Conservation (phyloP, 2,888 invertebrate species). For the Mystacides longicornis region DNA sequence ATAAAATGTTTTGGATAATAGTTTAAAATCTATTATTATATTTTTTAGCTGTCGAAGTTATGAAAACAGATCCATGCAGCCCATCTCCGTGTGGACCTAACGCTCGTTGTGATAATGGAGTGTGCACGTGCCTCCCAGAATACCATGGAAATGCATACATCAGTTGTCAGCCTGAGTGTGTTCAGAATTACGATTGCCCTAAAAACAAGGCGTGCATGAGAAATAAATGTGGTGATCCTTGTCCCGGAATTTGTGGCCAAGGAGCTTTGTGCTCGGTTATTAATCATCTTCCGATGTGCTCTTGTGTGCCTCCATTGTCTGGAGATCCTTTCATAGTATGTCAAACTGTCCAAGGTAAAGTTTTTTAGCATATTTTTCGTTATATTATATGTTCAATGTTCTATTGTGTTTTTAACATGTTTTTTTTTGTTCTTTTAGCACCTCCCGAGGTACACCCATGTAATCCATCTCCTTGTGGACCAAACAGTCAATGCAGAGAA, state of each 20-base stretch:
- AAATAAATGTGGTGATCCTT: constrained; percentile 69
- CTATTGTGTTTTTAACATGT: background rate
- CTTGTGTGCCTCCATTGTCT: constrained; percentile 61
- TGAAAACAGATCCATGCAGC: constrained; percentile 47
- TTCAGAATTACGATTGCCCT: constrained; percentile 64
- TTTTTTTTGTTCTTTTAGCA: constrained; percentile 2
- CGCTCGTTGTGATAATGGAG: constrained; percentile 50
- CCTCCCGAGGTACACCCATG: constrained; percentile 40
- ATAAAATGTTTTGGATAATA: background rate
- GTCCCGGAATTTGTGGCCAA: constrained; percentile 63
- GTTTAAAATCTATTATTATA: constrained; percentile 1
- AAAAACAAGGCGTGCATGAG: constrained; percentile 63
- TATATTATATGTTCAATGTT: background rate
- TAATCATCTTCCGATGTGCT: constrained; percentile 72
- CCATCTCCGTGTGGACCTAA: constrained; percentile 63
- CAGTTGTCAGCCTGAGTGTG: constrained; percentile 72
- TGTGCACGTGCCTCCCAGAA: constrained; percentile 55
- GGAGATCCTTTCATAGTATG: constrained; percentile 76
- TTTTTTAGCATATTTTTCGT: background rate
- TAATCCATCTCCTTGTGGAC: constrained; percentile 48
- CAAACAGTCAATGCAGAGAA: constrained; percentile 67
- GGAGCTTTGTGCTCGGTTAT: constrained; percentile 66
- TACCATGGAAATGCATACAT: constrained; percentile 60
- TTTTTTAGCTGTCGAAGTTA: constrained; percentile 27
- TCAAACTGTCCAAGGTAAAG: constrained; percentile 44